Conservation (phyloP, 2,888 invertebrate genomes). For the Mechanitis mazaeus region DNA sequence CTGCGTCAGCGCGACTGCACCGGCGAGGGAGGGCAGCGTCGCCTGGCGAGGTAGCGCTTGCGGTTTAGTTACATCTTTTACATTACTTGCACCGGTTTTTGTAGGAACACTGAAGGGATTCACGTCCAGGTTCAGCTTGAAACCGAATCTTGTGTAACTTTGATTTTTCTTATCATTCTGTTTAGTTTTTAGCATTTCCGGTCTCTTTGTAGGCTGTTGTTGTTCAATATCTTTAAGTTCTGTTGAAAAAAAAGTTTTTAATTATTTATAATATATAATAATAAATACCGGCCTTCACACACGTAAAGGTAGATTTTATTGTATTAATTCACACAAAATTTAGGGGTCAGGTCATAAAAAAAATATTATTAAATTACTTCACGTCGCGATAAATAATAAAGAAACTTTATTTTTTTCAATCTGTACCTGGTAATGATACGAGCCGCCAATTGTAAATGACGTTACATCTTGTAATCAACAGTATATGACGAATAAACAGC, state of each 20-base stretch:
- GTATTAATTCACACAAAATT: too few species aligned
- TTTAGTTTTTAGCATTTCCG: conserved; percentile 38
- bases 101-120: conserved; percentile 58
- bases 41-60: conserved; percentile 35
- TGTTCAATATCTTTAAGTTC: conserved; percentile 28
- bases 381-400: too few species aligned
- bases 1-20: conserved; percentile 33
- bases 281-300: too few species aligned
- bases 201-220: conserved; percentile 35
- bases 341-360: not conserved
- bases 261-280: not conserved
- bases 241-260: conserved; percentile 28
- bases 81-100: conserved; percentile 29
- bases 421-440: too few species aligned
- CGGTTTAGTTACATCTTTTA: conserved; percentile 33
- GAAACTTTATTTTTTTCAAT: too few species aligned
- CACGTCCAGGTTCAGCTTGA: conserved; percentile 60
- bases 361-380: too few species aligned
- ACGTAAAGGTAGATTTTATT: not conserved
- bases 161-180: conserved; percentile 41
- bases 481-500: too few species aligned
- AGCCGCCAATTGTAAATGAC: too few species aligned
- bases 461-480: too few species aligned
- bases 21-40: conserved; percentile 45
- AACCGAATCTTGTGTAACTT: conserved; percentile 67